Base-by-base conservation (phyloP, 2,888 invertebrate species). In the Pristionchus exspectatus region DNA sequence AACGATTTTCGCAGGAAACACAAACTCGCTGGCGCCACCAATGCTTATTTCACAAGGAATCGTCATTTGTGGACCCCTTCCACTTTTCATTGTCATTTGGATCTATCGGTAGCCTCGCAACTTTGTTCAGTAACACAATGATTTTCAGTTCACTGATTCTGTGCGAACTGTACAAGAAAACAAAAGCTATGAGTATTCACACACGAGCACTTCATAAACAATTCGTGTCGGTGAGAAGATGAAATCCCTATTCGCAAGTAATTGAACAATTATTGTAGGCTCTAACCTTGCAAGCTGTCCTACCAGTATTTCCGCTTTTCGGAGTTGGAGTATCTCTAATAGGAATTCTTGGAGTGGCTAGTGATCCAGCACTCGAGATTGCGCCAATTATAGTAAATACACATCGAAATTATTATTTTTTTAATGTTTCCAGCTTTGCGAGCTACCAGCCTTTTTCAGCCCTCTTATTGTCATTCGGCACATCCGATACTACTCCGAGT, bases 401-500 rank as follows among this genome's bases (percentile, higher is more conserved):
- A 9, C 50, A 81, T 24, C 21, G 1, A 77, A 24, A n/a, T 0
- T 2, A 21, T 44, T 1, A 10, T 5, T 9, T 24, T n/a, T 4
- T 21, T 38, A n/a, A n/a, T n/a, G n/a, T 24, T 50, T 54, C 7
- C n/a, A 81, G 81, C 16, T 81, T 3, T 24, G 54, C 2, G 81
- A 81, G 21, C 21, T 81, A 14, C 81, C 81, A 4, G 81, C 81
- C 1, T 81, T 81, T 24, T 2, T 81, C 81, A 81, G 81, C 16
- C 81, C 81, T 10, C 16, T 81, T 0, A 81, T 81, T 4, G 54
- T 81, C 10, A 54, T 81, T 54, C 4, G 27, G 24, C 81, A 81
- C 50, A 81, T 81, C 27, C 81, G 81, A 10, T 81, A 81, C 54
- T 81, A 81, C 21, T 81, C 81, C 1, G 81, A 81, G 81, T 81